Base-by-base conservation (phyloP, 2,888 invertebrate genomes). In the Lepidochrysops patricia region DNA sequence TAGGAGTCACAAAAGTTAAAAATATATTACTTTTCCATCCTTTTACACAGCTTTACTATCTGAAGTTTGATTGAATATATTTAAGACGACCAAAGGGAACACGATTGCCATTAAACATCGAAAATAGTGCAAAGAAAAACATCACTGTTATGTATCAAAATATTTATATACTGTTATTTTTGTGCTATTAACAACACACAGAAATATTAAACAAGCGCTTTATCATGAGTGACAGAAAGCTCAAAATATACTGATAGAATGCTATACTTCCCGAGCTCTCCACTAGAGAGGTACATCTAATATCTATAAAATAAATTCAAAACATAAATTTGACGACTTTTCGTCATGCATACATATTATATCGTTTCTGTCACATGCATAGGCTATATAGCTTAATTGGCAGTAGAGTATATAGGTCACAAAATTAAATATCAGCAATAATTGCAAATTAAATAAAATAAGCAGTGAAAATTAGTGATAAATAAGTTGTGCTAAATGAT, bases 211-310 rank as follows among this genome's bases (percentile, higher is more conserved):
- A 61, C 57, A 67, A 67, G 67, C 67, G 27, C n/a, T 62, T 62
- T 61, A 62, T 57, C 67, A 70, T 72, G 72, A 74, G 84, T 86
- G 84, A 84, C 82, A 84, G 82, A 81, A 87, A 85, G 84, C 84
- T 74, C 74, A 61, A 67, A 68, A 67, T 64, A 69, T 68, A 68
- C 63, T 65, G 65, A 70, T 68, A 75, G 75, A 74, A 74, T 75
- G 70, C 69, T 73, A 70, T 69, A 74, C 89, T 89, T 89, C 88
- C 87, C 80, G 88, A 89, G 89, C 86, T 88, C 88, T 88, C 87
- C 89, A 89, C 89, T 79, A 83, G 86, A 86, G 88, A 89, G 88
- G 74, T 77, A 80, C 68, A 74, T 72, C 57, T 57, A 59, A 78
- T 73, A 72, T 71, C 70, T 67, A 71, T 72, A 69, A 69, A 71